Conservation (phyloP, 2,888 invertebrate species). For the Sepiola atlantica region DNA sequence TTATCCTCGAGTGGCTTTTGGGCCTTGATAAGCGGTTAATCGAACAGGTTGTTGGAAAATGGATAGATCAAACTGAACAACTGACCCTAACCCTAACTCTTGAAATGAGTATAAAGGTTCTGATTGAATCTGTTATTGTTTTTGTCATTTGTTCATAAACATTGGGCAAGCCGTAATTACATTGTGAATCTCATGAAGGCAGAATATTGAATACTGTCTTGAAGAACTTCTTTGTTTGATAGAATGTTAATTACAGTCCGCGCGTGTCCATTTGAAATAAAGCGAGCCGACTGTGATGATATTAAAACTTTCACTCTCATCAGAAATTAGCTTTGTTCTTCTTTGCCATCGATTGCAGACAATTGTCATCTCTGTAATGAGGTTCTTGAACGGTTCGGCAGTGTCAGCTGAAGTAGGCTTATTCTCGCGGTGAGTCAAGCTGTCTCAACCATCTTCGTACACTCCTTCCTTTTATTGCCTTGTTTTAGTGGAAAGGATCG, state of each 20-base stretch:
- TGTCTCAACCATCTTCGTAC: not conserved
- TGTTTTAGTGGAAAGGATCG: not conserved
- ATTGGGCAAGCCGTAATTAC: not conserved
- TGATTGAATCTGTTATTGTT: not conserved
- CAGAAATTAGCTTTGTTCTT: too few relatives aligned
- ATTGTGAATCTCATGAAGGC: not conserved
- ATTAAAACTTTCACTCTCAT: not conserved
- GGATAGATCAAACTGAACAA: too few relatives aligned
- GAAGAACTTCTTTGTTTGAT: not conserved
- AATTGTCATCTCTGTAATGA: not conserved
- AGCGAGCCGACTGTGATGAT: not conserved
- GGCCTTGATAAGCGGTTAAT: too few relatives aligned
- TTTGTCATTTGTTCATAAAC: too few relatives aligned
- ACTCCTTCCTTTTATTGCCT: not conserved
- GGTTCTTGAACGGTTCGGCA: not conserved
- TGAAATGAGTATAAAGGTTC: not conserved
- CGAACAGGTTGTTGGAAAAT: too few relatives aligned
- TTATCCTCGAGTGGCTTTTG: too few relatives aligned
- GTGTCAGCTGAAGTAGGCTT: not conserved
- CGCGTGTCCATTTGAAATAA: not conserved
- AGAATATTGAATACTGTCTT: not conserved
- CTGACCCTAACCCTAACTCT: too few relatives aligned
- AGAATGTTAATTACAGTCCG: not conserved
- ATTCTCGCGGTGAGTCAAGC: not conserved
- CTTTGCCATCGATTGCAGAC: not conserved